Conservation (phyloP, 2,797 vertebrate genomes). For the Typhlichthys eigenmanni region DNA sequence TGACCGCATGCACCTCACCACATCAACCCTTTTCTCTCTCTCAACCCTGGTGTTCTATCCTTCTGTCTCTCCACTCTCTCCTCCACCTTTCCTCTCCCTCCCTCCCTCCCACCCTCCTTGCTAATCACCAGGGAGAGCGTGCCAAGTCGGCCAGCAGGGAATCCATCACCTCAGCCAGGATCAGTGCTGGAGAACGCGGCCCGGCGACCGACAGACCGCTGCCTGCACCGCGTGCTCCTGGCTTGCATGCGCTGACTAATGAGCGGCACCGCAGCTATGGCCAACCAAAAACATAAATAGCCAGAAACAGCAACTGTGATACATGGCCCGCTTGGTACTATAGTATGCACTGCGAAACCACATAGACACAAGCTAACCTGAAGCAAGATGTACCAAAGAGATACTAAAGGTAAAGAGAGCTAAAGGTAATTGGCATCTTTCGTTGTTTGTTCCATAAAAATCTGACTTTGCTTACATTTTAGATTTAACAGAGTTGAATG, state of each 20-base stretch:
- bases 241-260: constrained; percentile 49
- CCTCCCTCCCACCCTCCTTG: constrained; percentile 20
- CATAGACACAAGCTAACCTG: background rate
- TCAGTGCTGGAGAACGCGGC: constrained; percentile 60
- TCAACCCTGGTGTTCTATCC: background rate
- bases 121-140: constrained; percentile 40
- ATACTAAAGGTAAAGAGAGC: too few species aligned
- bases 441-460: too few species aligned
- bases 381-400: background rate
- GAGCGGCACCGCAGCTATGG: constrained; percentile 24
- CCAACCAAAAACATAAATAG: constrained; percentile 35
- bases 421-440: too few species aligned
- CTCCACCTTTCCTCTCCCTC: constrained; percentile 5
- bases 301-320: constrained; percentile 6
- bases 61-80: background rate
- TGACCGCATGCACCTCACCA: too few species aligned
- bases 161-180: constrained; percentile 64
- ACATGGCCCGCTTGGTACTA: constrained; percentile 7
- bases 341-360: constrained; percentile 21
- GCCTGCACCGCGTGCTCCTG: background rate
- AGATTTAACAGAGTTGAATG: too few species aligned
- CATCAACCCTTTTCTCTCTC: background rate
- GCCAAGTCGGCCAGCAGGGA: constrained; percentile 39
- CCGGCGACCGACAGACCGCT: constrained; percentile 28
- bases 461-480: too few species aligned